Base-by-base conservation (phyloP, 2,113 vertebrate species). In the Turnix velox region DNA sequence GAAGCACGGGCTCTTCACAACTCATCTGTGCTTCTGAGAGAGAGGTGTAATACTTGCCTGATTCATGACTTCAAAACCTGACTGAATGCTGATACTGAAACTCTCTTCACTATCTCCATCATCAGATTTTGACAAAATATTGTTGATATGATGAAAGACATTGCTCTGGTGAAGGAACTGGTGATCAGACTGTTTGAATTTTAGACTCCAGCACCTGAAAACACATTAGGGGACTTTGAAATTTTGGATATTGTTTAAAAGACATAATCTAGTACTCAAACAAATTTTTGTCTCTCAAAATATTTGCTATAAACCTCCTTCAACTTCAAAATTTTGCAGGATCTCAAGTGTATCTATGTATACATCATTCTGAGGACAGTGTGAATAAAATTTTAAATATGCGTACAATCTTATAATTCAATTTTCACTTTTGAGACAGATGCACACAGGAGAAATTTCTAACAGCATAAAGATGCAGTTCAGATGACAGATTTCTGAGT, bases 141-240 rank as follows among this genome's bases (percentile, higher is more conserved):
- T 99, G 97, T 99, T 99, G 96, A 99, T 99, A 96, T 99, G 99
- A 97, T 99, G 99, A 96, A 99, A 99, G 76, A 99, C 99, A 25
- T 99, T 99, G 97, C 99, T 99, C 93, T 99, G 99, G 94, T 99
- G 99, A 90, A 99, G 98, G 94, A 99, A 99, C 92, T 99, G 99
- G 91, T 99, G 99, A 96, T 99, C 99, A 2, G 99, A 99, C 87
- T 99, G 99, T 94, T 99, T 99, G 96, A 99, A 99, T 97, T 99
- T 99, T 69, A 99, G 99, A 96, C 99, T 99, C 99, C 99, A 99
- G 95, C 99, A 99, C 85, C 99, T 99, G 93, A 73, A 96, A 96
- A 74, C 7, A 96, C 24, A 73, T 58, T 52, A 69, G n/a, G 18
- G 16, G 16, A 68, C 45, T 78, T 10, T 27, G 12, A 83, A 57